Conservation (phyloP, 2,113 vertebrate species). For the Podiceps cristatus region DNA sequence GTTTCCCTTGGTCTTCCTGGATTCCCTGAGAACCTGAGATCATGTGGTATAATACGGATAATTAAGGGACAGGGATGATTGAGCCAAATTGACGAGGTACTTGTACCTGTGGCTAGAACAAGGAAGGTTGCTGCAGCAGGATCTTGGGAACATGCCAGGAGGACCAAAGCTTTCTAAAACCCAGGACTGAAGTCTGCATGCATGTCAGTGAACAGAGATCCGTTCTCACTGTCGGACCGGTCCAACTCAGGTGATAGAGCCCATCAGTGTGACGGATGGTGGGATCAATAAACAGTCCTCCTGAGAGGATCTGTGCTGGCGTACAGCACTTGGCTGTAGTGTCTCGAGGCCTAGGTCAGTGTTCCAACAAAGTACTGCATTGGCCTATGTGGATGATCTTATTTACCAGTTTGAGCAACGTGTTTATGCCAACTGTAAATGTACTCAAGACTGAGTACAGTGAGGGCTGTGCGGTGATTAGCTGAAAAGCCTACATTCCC, state of each 20-base stretch:
- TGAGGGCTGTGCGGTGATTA: not conserved
- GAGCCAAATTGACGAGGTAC: not conserved
- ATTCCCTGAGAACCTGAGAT: not conserved
- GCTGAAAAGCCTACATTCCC: not conserved
- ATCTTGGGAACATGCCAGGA: not conserved
- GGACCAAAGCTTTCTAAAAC: not conserved
- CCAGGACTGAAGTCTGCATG: not conserved
- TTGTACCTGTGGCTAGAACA: not conserved
- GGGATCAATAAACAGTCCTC: not conserved
- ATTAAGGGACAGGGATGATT: not conserved
- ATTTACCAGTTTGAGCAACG: not conserved
- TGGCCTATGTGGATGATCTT: accelerated
- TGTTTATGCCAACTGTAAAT: not conserved
- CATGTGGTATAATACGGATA: accelerated
- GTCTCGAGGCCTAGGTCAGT: not conserved
- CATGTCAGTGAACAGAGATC: not conserved
- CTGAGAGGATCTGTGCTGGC: not conserved
- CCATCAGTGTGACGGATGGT: not conserved
- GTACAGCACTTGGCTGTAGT: not conserved
- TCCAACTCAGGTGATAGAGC: not conserved
- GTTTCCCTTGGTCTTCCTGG: not conserved
- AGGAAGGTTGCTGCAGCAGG: not conserved
- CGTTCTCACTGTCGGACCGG: not conserved
- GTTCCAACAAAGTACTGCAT: not conserved
- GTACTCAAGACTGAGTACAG: not conserved